Percentiles rank a stretch among this genome's conserved stretches.
Conservation (phyloP, 1,140 invertebrate species). For the Plodia interpunctella region DNA sequence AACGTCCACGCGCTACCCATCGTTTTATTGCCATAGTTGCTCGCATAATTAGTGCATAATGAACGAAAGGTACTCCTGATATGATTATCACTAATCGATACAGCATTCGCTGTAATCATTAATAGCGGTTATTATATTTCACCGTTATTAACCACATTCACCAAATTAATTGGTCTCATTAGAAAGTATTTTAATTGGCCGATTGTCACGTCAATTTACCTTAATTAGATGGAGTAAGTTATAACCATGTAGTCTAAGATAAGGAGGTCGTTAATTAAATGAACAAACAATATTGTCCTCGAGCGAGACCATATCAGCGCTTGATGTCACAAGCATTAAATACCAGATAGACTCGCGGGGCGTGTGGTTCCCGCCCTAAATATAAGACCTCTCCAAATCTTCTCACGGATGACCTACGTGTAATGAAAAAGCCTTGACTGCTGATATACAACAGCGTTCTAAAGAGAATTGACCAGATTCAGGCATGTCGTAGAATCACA, state of each 20-base stretch:
- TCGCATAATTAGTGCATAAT: conserved; percentile 12
- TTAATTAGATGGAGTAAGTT: not conserved
- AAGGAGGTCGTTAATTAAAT: not conserved
- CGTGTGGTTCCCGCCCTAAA: too few relatives aligned
- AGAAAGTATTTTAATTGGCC: conserved; percentile 4
- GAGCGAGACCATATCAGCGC: not conserved
- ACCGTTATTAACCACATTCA: conserved; percentile 3
- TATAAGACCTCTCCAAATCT: too few relatives aligned
- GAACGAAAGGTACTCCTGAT: conserved; percentile 9
- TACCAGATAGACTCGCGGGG: too few relatives aligned
- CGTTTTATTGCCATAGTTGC: conserved; percentile 6
- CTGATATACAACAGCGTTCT: too few relatives aligned
- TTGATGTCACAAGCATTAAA: conserved; percentile 24
- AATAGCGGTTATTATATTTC: conserved; percentile 2
- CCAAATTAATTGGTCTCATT: conserved; percentile 1
- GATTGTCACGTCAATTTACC: not conserved
- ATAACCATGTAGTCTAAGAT: not conserved
- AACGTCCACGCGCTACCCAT: too few relatives aligned
- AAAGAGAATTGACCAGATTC: too few relatives aligned
- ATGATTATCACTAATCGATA: conserved; percentile 6
- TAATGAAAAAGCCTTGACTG: too few relatives aligned
- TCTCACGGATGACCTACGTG: too few relatives aligned
- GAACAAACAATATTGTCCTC: conserved; percentile 4
- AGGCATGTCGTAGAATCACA: too few relatives aligned
- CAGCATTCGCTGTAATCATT: conserved; percentile 1